A percentile compares a stretch with the other conserved stretches of the same genome.
phyloP scores from a whole-genome alignment of 2,888 invertebrate genomes.

The Apeira syringaria region DNA sequence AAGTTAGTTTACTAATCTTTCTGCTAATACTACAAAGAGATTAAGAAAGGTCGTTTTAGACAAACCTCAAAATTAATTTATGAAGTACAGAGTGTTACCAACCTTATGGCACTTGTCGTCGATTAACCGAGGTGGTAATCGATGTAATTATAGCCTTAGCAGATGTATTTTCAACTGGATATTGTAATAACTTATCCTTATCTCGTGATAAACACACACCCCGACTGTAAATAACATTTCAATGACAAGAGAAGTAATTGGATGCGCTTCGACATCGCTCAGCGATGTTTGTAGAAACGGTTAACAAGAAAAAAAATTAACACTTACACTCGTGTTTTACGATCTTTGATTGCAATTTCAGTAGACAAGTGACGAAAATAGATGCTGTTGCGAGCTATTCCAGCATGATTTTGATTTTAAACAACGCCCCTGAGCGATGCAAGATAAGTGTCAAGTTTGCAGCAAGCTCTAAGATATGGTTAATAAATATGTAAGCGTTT shows the following conservation, averaged over 20 bases:
- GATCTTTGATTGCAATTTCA: conserved; percentile 13
- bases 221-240: conserved; percentile 63
- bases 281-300: conserved; percentile 48
- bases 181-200: conserved; percentile 39
- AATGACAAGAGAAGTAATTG: conserved; percentile 70
- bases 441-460: conserved; percentile 8
- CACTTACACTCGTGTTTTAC: conserved; percentile 22
- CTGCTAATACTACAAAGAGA: too few species aligned
- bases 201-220: conserved; percentile 57
- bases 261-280: conserved; percentile 60
- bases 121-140: conserved; percentile 38
- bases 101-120: conserved; percentile 26
- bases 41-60: too few species aligned
- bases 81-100: background rate
- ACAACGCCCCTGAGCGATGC: background rate
- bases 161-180: conserved; percentile 46
- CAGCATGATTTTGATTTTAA: conserved; percentile 5
- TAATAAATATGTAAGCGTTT: conserved; percentile 9
- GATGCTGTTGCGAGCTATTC: conserved; percentile 4
- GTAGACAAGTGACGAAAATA: conserved; percentile 8
- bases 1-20: too few species aligned
- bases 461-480: conserved; percentile 9
- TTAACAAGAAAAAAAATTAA: conserved; percentile 40
- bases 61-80: conserved; percentile 2
- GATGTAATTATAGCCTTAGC: conserved; percentile 44